Evolutionary conservation across 1,140 invertebrate species (phyloP).

Genomic region (Phortica variegata): DNA sequence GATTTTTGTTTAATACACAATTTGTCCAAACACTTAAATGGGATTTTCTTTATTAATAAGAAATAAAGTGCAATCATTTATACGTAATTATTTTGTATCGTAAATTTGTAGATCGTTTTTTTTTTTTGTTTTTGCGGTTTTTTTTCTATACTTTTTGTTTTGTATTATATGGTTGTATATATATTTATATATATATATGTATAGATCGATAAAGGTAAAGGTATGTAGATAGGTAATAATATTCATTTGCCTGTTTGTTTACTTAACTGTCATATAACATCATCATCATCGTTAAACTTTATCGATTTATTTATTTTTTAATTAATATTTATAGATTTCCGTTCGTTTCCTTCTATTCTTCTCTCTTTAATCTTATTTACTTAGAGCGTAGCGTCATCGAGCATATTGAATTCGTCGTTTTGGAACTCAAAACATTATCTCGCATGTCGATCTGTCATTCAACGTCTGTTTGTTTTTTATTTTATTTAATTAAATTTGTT

Average conservation of each 20-base stretch:
- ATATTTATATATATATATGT: slow-evolving; percentile 32
- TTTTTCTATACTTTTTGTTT: slow-evolving; percentile 39
- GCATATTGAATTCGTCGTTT: slow-evolving; percentile 55
- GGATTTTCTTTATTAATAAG: slow-evolving; percentile 50
- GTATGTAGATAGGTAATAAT: slow-evolving; percentile 53
- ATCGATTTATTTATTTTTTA: slow-evolving; percentile 16
- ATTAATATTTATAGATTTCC: slow-evolving; percentile 32
- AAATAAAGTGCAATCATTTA: slow-evolving; percentile 49
- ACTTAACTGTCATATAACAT: slow-evolving; percentile 48
- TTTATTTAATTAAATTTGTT: too few relatives aligned
- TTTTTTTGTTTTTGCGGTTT: slow-evolving; percentile 35
- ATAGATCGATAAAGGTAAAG: slow-evolving; percentile 53
- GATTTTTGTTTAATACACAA: slow-evolving; percentile 51
- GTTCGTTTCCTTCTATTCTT: slow-evolving; percentile 41
- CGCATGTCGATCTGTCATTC: too few relatives aligned
- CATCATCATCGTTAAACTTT: slow-evolving; percentile 39
- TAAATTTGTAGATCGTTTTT: slow-evolving; percentile 51
- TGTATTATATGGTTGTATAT: slow-evolving; percentile 18
- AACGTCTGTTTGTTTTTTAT: too few relatives aligned
- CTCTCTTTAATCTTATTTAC: slow-evolving; percentile 46
- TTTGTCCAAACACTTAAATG: slow-evolving; percentile 56
- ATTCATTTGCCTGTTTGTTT: slow-evolving; percentile 52
- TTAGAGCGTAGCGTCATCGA: slow-evolving; percentile 54
- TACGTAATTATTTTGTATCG: slow-evolving; percentile 42
- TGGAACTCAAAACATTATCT: too few relatives aligned